phyloP scores from a whole-genome alignment of 2,888 invertebrate genomes.

The Ypsolopha scabrella region DNA sequence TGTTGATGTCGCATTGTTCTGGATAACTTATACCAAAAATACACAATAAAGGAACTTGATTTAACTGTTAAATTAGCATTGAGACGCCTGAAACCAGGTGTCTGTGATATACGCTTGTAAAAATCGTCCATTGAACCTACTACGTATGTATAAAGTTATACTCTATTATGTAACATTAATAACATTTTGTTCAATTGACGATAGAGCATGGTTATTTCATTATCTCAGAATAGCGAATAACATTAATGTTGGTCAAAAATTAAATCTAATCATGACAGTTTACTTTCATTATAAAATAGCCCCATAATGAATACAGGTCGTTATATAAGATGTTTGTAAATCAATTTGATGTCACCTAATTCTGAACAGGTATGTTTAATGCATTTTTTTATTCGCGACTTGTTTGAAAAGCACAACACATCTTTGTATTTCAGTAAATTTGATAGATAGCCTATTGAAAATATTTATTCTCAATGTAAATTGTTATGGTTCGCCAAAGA shows the following conservation, averaged over 20 bases:
- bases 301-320: neutral
- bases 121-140: conserved; percentile 57
- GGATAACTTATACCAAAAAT: conserved; percentile 56
- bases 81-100: conserved; percentile 34
- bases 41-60: neutral
- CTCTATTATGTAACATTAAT: conserved; percentile 2
- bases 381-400: neutral
- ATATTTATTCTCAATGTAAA: conserved; percentile 43
- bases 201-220: neutral
- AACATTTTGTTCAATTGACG: conserved; percentile 1
- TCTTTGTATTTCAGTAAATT: conserved; percentile 23
- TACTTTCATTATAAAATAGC: neutral
- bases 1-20: conserved; percentile 62
- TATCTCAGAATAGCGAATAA: neutral
- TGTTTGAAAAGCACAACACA: conserved; percentile 9
- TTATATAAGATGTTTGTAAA: neutral
- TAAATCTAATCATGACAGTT: conserved; percentile 1
- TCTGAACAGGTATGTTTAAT: neutral
- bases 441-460: conserved; percentile 39
- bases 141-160: conserved; percentile 18
- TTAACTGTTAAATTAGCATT: conserved; percentile 25
- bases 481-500: conserved; percentile 66
- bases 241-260: conserved; percentile 1
- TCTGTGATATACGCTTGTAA: conserved; percentile 66
- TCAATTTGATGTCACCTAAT: neutral